Evolutionary conservation across 2,888 invertebrate species (phyloP), one percentile per base, ranked within the genome.

Genomic region (Venusia cambrica): DNA sequence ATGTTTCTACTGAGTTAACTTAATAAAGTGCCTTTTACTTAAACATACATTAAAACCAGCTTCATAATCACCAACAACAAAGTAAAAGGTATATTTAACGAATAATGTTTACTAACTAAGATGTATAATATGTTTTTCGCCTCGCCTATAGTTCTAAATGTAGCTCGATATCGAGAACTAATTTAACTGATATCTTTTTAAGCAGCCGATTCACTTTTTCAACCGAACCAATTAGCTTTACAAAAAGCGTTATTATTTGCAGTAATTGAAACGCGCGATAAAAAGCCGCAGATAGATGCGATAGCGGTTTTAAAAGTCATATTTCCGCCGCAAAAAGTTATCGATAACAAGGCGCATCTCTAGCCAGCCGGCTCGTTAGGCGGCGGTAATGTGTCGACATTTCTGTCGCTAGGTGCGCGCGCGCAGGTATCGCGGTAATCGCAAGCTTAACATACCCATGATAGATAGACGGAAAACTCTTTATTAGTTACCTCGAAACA

Each of bases 341-440:
- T 45, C 48, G 49, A 51, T 48, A 51, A 42, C 30, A 37, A 41
- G 24, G 28, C 19, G 20, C 72, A 45, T 52, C 70, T 57, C 69
- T 69, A 56, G 48, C 24, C 44, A 37, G 46, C 43, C 49, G 49
- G 64, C 69, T 71, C 70, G 72, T 73, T 72, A 73, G 61, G 54
- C 54, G 54, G 53, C 53, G 51, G 62, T 62, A 65, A 72, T 66
- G 68, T 68, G 72, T 68, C 67, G 66, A 69, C 71, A 66, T 66
- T 59, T 57, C 62, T 66, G 71, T 68, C 67, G 54, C 60, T n/a
- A n/a, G n/a, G n/a, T n/a, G n/a, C n/a, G n/a, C n/a, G n/a, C n/a
- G n/a, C n/a, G n/a, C n/a, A n/a, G n/a, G n/a, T n/a, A n/a, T n/a
- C n/a, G n/a, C n/a, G n/a, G n/a, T n/a, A n/a, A n/a, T n/a, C n/a